phyloP scores from a whole-genome alignment of 2,888 invertebrate genomes.

The Anoplius nigerrimus region DNA sequence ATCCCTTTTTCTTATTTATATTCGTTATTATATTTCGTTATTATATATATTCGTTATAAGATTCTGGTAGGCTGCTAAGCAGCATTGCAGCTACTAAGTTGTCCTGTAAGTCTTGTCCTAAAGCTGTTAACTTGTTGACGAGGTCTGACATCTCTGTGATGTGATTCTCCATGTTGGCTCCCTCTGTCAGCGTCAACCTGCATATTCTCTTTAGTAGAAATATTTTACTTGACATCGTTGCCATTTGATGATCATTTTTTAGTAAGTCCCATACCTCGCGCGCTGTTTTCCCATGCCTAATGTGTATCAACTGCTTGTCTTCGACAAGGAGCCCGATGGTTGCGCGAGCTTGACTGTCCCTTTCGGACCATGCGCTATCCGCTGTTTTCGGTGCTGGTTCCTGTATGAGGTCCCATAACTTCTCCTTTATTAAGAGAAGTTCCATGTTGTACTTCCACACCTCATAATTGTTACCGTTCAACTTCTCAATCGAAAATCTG shows the following conservation, averaged over 20 bases:
- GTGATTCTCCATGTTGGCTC: constrained; percentile 47
- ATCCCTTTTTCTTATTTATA: too few species aligned
- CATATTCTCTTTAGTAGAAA: constrained; percentile 34
- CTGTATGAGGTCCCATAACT: not conserved
- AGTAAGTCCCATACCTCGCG: constrained; percentile 38
- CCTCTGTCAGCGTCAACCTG: constrained; percentile 30
- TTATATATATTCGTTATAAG: too few species aligned
- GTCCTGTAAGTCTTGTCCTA: constrained; percentile 43
- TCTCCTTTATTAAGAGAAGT: not conserved
- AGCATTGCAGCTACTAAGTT: constrained; percentile 46
- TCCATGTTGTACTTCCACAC: too few species aligned
- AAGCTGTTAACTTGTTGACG: constrained; percentile 38
- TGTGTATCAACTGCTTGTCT: constrained; percentile 33
- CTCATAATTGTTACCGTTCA: not conserved
- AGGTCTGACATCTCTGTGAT: constrained; percentile 41
- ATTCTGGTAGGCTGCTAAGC: constrained; percentile 51
- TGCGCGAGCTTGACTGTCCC: constrained; percentile 38
- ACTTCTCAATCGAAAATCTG: not conserved
- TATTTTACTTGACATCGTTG: constrained; percentile 35
- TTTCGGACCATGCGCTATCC: constrained; percentile 26
- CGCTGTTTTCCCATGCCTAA: constrained; percentile 30
- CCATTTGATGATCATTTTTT: constrained; percentile 40
- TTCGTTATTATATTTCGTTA: too few species aligned
- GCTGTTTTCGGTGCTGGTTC: not conserved
- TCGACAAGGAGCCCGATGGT: constrained; percentile 42